A percentile compares a stretch with the other conserved stretches of the same genome.
phyloP scores from a whole-genome alignment of 2,113 vertebrate species.

The Miniopterus natalensis region DNA sequence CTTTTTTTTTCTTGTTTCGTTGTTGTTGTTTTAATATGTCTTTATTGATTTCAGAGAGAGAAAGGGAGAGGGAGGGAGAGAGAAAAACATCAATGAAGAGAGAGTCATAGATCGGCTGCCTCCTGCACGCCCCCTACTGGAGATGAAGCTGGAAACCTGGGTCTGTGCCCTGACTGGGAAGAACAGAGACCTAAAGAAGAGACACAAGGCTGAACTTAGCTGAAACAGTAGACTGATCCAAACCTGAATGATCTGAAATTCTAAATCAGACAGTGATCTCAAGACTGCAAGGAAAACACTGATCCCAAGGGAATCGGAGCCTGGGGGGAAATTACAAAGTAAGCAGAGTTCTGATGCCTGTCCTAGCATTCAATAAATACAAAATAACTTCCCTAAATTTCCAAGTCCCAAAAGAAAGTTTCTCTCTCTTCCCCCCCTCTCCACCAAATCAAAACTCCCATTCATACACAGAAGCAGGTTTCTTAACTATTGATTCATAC shows the following conservation, averaged over 20 bases:
- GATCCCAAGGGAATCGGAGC: neutral
- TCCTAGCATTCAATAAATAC: neutral
- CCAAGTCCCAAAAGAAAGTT: conserved; percentile 2
- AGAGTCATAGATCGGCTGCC: too few relatives aligned
- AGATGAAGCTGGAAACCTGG: too few relatives aligned
- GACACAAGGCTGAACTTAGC: neutral
- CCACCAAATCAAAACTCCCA: conserved; percentile 29
- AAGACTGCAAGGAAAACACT: neutral
- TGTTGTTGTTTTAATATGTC: neutral
- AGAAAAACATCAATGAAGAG: too few relatives aligned
- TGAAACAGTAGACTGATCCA: neutral
- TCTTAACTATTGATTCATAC: conserved; percentile 29
- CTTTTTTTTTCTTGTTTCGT: neutral
- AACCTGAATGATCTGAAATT: neutral
- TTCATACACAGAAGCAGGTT: neutral
- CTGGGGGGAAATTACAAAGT: neutral
- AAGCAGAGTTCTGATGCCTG: conserved; percentile 16
- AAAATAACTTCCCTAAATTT: conserved; percentile 25
- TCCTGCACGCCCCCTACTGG: too few relatives aligned
- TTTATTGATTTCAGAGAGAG: too few relatives aligned
- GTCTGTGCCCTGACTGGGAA: neutral
- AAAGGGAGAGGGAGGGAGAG: too few relatives aligned
- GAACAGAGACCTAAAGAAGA: neutral
- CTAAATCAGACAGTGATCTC: neutral
- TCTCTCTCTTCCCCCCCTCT: neutral